These are phyloP conservation scores for Drosophila limbata DNA, from an alignment of 2,888 invertebrate species.

Conservation along the genomic window DNA sequence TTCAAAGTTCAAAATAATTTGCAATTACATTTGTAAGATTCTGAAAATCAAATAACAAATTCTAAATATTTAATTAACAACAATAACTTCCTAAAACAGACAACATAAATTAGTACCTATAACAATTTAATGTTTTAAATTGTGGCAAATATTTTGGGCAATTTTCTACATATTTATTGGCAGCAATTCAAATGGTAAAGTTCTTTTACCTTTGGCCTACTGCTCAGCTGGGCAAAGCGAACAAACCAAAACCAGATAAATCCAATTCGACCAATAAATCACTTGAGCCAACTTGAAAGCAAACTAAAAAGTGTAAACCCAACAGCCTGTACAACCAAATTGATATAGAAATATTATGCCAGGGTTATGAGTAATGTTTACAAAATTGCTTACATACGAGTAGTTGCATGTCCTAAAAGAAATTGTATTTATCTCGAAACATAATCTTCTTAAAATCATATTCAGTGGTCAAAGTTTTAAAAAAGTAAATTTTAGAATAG, in stretches of 20 bases:
- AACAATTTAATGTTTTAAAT: slow-evolving; percentile 21
- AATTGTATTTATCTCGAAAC: background rate
- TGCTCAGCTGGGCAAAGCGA: slow-evolving; percentile 46
- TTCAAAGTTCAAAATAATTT: background rate
- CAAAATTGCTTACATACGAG: slow-evolving; percentile 18
- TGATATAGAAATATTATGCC: background rate
- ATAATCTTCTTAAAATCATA: background rate
- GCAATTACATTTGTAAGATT: background rate
- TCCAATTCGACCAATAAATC: slow-evolving; percentile 59
- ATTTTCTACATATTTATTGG: slow-evolving; percentile 51
- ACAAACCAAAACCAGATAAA: slow-evolving; percentile 52
- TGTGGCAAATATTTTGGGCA: slow-evolving; percentile 43
- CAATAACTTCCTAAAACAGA: background rate
- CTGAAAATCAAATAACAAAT: background rate
- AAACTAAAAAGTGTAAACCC: slow-evolving; percentile 32
- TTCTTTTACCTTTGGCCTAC: slow-evolving; percentile 80
- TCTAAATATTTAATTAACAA: background rate
- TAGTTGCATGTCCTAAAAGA: background rate
- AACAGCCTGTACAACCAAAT: slow-evolving; percentile 9
- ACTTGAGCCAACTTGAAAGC: slow-evolving; percentile 53
- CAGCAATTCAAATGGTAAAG: slow-evolving; percentile 69
- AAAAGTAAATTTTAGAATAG: background rate
- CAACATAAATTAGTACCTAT: slow-evolving; percentile 11
- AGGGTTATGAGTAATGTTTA: slow-evolving; percentile 45
- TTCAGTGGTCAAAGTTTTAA: background rate